Percentiles rank a stretch among this genome's conserved stretches.
These are phyloP conservation scores for Gobiocypris rarus DNA, from an alignment of 2,113 vertebrate species.

Conservation along the genomic window DNA sequence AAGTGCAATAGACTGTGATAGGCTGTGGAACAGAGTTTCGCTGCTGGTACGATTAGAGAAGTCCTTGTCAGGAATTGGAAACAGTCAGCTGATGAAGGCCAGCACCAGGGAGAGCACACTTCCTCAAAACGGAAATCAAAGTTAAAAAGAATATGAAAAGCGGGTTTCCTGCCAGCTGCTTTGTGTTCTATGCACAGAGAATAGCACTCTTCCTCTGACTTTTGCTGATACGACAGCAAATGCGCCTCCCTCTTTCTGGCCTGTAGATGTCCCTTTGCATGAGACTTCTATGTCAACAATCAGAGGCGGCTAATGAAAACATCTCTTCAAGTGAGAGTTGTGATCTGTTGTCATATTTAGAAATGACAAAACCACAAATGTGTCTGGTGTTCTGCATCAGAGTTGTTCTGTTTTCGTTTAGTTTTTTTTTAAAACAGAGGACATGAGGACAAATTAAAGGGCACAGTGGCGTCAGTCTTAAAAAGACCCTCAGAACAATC, in stretches of 20 bases:
- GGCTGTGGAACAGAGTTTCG: not conserved
- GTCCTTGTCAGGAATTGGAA: conserved; percentile 62
- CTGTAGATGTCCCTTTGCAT: conserved; percentile 61
- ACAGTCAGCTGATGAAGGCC: conserved; percentile 54
- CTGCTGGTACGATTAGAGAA: conserved; percentile 54
- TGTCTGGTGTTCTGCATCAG: conserved; percentile 17
- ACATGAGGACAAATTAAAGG: conserved; percentile 38
- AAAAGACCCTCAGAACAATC: conserved; percentile 39
- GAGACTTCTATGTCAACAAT: conserved; percentile 20
- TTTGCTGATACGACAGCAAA: conserved; percentile 77
- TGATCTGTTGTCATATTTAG: conserved; percentile 19
- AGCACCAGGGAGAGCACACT: conserved; percentile 57
- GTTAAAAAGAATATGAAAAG: conserved; percentile 73
- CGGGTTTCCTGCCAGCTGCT: conserved; percentile 83
- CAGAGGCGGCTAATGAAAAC: conserved; percentile 15
- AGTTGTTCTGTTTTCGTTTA: not conserved
- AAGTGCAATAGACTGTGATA: not conserved
- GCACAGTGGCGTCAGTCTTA: conserved; percentile 36
- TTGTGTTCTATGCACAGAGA: conserved; percentile 73
- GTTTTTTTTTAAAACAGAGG: not conserved
- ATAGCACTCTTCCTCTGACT: conserved; percentile 76
- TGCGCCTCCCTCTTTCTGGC: conserved; percentile 74
- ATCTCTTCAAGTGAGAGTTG: not conserved
- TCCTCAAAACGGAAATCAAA: conserved; percentile 77
- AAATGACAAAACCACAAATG: conserved; percentile 23